Evolutionary conservation across 2,888 invertebrate genomes (phyloP), one percentile per base, ranked within the genome.

Genomic region (Callimorpha dominula): DNA sequence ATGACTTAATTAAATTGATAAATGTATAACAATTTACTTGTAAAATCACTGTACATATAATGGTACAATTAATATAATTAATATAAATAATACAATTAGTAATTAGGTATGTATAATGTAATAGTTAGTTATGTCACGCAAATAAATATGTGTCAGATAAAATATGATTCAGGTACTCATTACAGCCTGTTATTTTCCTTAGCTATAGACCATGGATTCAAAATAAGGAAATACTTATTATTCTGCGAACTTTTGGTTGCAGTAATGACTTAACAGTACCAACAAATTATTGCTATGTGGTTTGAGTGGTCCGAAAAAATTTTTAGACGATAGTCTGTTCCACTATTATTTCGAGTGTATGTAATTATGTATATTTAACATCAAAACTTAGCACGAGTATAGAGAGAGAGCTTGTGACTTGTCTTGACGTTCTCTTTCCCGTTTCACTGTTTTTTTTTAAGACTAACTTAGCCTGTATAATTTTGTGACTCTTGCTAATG

Each of bases 1-100:
- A 9, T 57, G 4, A 12, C 20, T 57, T 4, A 31, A 31, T 20
- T 57, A 57, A 57, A 57, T 57, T 0, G 12, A 20, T 57, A 57
- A 57, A 57, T 57, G 57, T 57, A 57, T 20, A 20, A 54, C 54
- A 20, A 57, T 57, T 57, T n/a, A 57, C 9, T 57, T 57, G 11
- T 31, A 31, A 11, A 57, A 57, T 20, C 57, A 57, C 60, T 54
- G n/a, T 7, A 31, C 2, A 1, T 31, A 7, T 31, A 60, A 14
- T 31, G 20, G 31, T 60, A 60, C 60, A 60, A 60, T 60, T 60
- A 60, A 60, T 31, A n/a, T n/a, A n/a, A n/a, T n/a, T n/a, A n/a
- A n/a, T n/a, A n/a, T n/a, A n/a, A n/a, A n/a, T n/a, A n/a, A n/a
- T n/a, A n/a, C n/a, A n/a, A n/a, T n/a, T n/a, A n/a, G n/a, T n/a